These are phyloP conservation scores for Nematopogon swammerdamellus DNA, from an alignment of 2,888 invertebrate genomes.

Conservation along the genomic window DNA sequence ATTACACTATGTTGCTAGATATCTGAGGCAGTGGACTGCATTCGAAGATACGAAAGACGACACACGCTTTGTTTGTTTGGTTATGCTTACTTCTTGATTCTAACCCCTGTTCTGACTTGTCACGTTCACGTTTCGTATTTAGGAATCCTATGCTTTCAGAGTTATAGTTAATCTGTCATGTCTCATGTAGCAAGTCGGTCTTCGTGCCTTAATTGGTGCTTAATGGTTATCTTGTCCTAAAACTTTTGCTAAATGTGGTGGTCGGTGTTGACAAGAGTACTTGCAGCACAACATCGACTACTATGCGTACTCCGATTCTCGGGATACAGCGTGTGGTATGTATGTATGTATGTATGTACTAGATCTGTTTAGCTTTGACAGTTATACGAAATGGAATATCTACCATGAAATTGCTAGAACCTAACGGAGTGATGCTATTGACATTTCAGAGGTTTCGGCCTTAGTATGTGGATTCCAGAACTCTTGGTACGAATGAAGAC, in stretches of 20 bases:
- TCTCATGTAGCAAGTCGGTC: no score
- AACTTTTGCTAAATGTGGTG: no score
- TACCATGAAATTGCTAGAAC: not conserved
- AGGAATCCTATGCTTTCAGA: no score
- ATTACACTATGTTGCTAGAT: constrained; percentile 2
- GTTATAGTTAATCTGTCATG: no score
- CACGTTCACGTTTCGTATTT: no score
- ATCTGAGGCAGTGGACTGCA: not conserved
- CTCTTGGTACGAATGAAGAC: constrained; percentile 59
- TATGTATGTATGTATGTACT: not conserved
- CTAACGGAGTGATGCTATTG: not conserved
- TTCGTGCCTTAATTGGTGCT: no score
- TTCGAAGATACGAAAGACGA: not conserved
- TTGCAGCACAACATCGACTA: no score
- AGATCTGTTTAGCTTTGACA: not conserved
- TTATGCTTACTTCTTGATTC: not conserved
- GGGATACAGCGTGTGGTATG: not conserved
- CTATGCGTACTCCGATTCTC: no score
- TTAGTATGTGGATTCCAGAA: constrained; percentile 76
- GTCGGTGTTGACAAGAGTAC: no score
- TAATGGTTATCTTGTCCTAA: no score
- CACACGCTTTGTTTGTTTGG: not conserved
- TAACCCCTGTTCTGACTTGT: no score
- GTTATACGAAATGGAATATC: not conserved
- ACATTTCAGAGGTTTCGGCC: constrained; percentile 59